A percentile compares a stretch with the other conserved stretches of the same genome.
Conservation (phyloP, 1,140 invertebrate genomes). For the Panagrolaimus sp. region DNA sequence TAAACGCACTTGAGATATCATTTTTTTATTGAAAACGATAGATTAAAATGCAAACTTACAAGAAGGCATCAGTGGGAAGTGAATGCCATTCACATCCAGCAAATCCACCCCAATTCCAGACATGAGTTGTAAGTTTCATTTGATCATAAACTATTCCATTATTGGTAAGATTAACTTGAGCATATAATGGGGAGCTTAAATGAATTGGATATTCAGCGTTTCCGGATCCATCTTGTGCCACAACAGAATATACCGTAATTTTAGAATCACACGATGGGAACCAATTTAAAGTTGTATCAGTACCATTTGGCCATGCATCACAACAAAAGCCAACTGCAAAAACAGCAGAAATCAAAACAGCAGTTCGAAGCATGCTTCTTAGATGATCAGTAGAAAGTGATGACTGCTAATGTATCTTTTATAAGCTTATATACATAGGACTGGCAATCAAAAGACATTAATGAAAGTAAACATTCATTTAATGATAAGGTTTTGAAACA, state of each 20-base stretch:
- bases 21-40: no score
- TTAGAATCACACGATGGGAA: constrained; percentile 15
- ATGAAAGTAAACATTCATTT: no score
- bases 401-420: no score
- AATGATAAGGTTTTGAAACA: no score
- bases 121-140: no score
- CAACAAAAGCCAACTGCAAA: not conserved
- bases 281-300: constrained; percentile 26
- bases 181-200: constrained; percentile 16
- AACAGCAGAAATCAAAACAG: not conserved
- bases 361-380: not conserved
- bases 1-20: no score
- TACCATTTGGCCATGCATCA: constrained; percentile 23
- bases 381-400: not conserved
- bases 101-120: constrained; percentile 9
- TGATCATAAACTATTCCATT: not conserved
- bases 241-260: constrained; percentile 13
- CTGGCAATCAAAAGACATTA: no score
- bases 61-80: constrained; percentile 27
- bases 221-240: not conserved
- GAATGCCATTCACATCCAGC: constrained; percentile 26
- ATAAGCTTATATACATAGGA: no score
- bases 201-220: constrained; percentile 24
- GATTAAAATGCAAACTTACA: not conserved
- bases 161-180: constrained; percentile 19